Evolutionary conservation across 2,888 invertebrate species (phyloP).

Genomic region (Cheilosia urbana): DNA sequence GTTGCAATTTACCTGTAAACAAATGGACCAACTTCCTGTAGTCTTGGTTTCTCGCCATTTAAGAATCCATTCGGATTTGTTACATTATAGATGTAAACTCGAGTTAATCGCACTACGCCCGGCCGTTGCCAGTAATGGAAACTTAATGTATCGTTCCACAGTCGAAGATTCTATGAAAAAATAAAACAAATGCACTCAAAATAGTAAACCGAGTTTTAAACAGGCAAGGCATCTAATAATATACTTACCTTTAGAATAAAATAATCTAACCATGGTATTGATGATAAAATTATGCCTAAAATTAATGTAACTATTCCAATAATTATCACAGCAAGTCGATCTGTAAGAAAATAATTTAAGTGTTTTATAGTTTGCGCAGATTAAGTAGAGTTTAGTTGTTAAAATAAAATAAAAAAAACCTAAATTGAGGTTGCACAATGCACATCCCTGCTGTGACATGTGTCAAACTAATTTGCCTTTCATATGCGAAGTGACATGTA

Average conservation of each 20-base stretch:
- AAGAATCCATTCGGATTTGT: constrained; percentile 93
- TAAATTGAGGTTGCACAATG: no score
- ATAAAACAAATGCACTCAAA: background rate
- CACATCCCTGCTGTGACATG: no score
- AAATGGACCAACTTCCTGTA: constrained; percentile 93
- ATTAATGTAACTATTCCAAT: constrained; percentile 92
- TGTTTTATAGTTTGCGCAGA: background rate
- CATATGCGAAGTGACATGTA: no score
- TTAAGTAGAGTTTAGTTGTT: background rate
- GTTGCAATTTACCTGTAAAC: constrained; percentile 89
- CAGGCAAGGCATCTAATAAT: background rate
- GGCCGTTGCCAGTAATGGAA: constrained; percentile 96
- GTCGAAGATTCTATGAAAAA: constrained; percentile 88
- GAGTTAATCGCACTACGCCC: constrained; percentile 92
- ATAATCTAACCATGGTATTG: constrained; percentile 95
- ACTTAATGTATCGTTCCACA: constrained; percentile 93
- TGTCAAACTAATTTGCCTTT: no score
- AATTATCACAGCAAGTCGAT: constrained; percentile 91
- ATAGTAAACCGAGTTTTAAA: background rate
- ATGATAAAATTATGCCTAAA: constrained; percentile 91
- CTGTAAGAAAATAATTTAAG: constrained; percentile 85
- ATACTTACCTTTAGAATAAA: constrained; percentile 90
- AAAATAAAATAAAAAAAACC: no score
- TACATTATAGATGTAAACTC: constrained; percentile 95
- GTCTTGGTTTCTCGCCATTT: constrained; percentile 90